Conservation (phyloP, 2,113 vertebrate species). For the Peucedramus taeniatus region DNA sequence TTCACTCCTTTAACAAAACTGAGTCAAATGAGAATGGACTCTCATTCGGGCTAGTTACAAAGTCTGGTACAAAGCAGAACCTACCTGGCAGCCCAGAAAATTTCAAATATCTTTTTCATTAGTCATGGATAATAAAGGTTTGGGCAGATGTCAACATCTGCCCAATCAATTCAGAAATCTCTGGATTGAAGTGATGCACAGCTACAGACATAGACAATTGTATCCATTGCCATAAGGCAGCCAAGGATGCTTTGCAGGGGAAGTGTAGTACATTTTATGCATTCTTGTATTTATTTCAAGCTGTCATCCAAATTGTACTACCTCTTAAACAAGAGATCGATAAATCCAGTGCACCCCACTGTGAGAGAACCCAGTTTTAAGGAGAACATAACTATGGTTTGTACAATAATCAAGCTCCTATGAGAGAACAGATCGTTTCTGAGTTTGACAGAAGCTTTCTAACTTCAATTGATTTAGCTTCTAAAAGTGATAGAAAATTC, state of each 20-base stretch:
- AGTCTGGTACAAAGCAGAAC: background rate
- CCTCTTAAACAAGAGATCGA: background rate
- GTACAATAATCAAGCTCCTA: background rate
- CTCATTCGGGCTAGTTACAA: background rate
- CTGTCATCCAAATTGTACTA: background rate
- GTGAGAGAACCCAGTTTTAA: background rate
- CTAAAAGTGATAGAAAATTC: background rate
- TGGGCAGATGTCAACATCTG: rapidly evolving
- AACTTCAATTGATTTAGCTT: background rate
- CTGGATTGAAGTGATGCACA: background rate
- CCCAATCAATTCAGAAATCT: background rate
- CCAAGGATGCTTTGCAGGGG: background rate
- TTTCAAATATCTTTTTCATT: background rate
- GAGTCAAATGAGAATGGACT: background rate
- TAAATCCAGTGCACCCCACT: background rate
- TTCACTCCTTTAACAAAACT: background rate
- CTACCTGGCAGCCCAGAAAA: background rate
- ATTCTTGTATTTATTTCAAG: background rate
- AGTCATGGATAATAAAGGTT: background rate
- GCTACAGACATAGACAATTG: background rate
- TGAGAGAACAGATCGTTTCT: background rate
- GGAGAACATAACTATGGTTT: background rate
- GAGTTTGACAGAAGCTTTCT: background rate
- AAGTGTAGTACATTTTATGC: background rate
- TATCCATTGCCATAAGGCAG: background rate